Base-by-base conservation (phyloP, 2,797 vertebrate species). In the Sebastes miniatus region DNA sequence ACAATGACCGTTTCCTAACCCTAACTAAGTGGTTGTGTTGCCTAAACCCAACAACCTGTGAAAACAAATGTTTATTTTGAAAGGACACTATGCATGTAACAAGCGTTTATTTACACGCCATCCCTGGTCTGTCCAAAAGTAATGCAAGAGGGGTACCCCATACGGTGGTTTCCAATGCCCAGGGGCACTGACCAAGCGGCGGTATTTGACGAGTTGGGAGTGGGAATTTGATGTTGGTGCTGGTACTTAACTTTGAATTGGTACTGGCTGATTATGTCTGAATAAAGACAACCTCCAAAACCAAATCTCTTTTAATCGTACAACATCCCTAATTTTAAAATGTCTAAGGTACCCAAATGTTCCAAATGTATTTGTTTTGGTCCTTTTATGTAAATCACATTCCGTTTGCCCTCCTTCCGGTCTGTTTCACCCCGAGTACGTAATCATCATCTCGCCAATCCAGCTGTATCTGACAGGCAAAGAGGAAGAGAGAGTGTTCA, bases 381-480 rank as follows among this genome's bases (percentile, higher is more conserved):
- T 65, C 54, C 29, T 24, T 68, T 14, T 43, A 6, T 31, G 29
- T 10, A 65, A 32, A 39, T 47, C 20, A 47, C 47, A 63, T 81
- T 81, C 66, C 2, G 18, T 62, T 50, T 70, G 22, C 9, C 5
- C 3, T 43, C 34, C 62, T 22, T 56, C 22, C 72, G 70, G 32
- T 57, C 79, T 24, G 20, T 71, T 72, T 61, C 50, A 52, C 68
- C 1, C 52, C 14, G 20, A 69, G 20, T 52, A 13, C 56, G 32
- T 73, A 12, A 76, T 63, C 62, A 66, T 74, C 47, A 84, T 69
- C 61, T 66, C 67, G 18, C 62, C 34, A 24, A 52, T 63, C 14
- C 58, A 29, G 82, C 73, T 69, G 63, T 16, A 4, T 71, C 20
- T 31, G 72, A 71, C 83, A 79, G 80, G 27, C 27, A 57, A 80